Evolutionary conservation across 2,113 vertebrate genomes (phyloP).

Genomic region (Saccopteryx bilineata): DNA sequence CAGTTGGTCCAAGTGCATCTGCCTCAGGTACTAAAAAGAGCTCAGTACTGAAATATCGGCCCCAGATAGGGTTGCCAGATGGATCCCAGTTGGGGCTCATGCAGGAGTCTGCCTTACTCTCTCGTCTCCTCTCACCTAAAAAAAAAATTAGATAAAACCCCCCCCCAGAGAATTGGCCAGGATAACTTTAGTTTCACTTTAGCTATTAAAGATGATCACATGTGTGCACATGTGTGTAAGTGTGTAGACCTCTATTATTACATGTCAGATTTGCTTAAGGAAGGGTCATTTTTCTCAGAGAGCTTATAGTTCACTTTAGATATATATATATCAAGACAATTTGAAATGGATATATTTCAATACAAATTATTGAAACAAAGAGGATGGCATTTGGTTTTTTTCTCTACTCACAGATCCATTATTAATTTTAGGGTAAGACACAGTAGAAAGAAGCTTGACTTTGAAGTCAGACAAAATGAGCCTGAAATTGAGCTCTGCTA

Average conservation of each 20-base stretch:
- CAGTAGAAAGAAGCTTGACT: neutral
- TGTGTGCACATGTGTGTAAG: neutral
- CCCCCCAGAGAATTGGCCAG: neutral
- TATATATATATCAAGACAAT: neutral
- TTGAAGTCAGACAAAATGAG: neutral
- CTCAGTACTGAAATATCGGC: no score
- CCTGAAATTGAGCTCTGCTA: neutral
- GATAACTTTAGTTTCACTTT: neutral
- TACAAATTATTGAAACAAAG: neutral
- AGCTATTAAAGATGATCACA: neutral
- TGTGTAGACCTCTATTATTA: neutral
- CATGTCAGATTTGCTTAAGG: neutral
- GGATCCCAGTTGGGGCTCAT: no score
- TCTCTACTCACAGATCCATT: neutral
- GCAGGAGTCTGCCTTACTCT: no score
- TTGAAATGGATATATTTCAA: neutral
- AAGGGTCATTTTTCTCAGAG: neutral
- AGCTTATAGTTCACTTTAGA: neutral
- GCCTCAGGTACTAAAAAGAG: no score
- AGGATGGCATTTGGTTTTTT: neutral
- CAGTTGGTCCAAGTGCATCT: no score
- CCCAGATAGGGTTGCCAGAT: no score
- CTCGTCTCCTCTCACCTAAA: no score
- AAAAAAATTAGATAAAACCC: no score
- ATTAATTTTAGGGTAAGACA: neutral